Percentiles rank a stretch among this genome's conserved stretches.
Conservation (phyloP, 2,888 invertebrate species). For the Dryobota labecula region DNA sequence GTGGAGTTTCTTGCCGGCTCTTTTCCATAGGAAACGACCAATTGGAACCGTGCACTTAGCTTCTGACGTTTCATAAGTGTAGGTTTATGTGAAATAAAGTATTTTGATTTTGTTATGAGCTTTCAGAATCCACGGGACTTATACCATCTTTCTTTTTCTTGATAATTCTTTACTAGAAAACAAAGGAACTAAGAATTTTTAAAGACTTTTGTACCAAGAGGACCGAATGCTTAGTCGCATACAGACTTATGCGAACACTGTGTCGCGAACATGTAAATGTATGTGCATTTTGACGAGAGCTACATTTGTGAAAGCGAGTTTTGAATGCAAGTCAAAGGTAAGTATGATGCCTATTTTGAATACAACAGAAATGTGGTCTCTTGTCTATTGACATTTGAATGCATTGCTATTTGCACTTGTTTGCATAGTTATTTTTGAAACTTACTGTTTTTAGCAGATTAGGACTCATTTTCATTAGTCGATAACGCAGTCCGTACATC, state of each 20-base stretch:
- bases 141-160: too few relatives aligned
- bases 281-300: constrained; percentile 12
- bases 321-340: constrained; percentile 8
- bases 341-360: neutral
- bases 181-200: neutral
- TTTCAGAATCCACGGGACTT: neutral
- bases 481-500: too few relatives aligned
- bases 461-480: too few relatives aligned
- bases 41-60: too few relatives aligned
- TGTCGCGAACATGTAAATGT: constrained; percentile 4
- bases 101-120: too few relatives aligned
- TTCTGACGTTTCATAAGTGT: too few relatives aligned
- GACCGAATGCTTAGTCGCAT: neutral
- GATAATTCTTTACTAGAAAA: neutral
- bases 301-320: constrained; percentile 13
- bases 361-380: neutral
- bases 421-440: too few relatives aligned
- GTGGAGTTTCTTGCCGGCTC: too few relatives aligned
- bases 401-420: neutral
- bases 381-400: neutral
- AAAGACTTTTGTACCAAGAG: neutral
- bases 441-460: too few relatives aligned
- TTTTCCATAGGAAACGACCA: too few relatives aligned
- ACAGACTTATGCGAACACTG: neutral
- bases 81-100: too few relatives aligned